Evolutionary conservation across 30 jellyfish, hydroid and myxozoan species (phyloP), one percentile per base, ranked within the genome.

Genomic region (Turritopsis rubra): DNA sequence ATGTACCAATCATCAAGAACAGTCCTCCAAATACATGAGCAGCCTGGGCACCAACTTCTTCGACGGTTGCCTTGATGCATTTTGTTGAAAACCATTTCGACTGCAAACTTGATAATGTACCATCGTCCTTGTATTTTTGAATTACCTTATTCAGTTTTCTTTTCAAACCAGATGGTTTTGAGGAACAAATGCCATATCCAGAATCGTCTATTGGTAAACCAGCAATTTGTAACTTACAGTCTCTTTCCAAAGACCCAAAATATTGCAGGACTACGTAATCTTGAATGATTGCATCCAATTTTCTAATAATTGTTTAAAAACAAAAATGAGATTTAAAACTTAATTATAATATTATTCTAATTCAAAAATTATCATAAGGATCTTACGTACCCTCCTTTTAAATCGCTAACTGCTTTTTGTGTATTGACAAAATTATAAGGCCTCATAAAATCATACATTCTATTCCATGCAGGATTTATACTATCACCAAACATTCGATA

Each of bases 361-460:
- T n/a, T n/a, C n/a, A n/a, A n/a, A n/a, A n/a, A n/a, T n/a, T n/a
- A n/a, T n/a, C 0, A 27, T 23, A 68, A 68, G 16, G 8, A n/a
- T 7, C 77, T 8, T 9, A 68, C 30, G 8, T 19, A 68, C 77
- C 77, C 97, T 28, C 29, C 26, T 19, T 52, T 60, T 18, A 89
- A 81, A 17, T 85, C 71, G 17, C 71, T 23, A 18, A 85, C 60
- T 24, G 90, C 97, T 41, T 89, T 89, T 18, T 41, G 41, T 7
- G 89, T 86, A 22, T 79, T 79, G 13, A 41, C 65, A 7, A 79
- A 78, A 52, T 85, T 85, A 77, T 89, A 85, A 27, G 75, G 71
- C 77, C 73, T 65, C 95, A 89, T 89, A 73, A 89, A 89, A 41
- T 22, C 30, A 52, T 85, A 80, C 91, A 89, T 80, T 23, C 88